Percentiles rank a stretch among this genome's conserved stretches.
These are phyloP conservation scores for Sarcophilus harrisii DNA, from an alignment of 2,797 vertebrate genomes.

Conservation along the genomic window DNA sequence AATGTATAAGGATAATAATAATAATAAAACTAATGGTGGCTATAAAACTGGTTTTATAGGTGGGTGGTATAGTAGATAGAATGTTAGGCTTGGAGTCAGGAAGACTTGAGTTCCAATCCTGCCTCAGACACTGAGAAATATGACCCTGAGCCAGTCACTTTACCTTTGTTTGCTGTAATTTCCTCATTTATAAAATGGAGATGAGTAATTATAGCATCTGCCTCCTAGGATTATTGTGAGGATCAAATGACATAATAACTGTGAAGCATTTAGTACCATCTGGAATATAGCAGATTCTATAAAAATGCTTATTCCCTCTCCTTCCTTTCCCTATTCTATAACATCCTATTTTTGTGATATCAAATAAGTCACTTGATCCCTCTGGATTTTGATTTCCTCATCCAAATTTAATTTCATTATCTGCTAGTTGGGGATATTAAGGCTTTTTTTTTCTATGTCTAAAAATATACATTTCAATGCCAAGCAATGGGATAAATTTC, in stretches of 20 bases:
- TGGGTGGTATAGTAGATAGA: conserved; percentile 9
- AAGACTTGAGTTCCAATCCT: not conserved
- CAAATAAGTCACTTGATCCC: not conserved
- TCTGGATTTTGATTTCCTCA: not conserved
- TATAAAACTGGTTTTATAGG: not conserved
- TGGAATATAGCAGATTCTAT: no score
- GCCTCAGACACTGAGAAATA: not conserved
- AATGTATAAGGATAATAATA: not conserved
- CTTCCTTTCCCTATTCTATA: not conserved
- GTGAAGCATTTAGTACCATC: not conserved
- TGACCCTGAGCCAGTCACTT: not conserved
- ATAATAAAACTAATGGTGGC: not conserved
- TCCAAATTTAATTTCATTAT: not conserved
- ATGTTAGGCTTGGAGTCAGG: not conserved
- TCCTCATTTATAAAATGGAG: conserved; percentile 5
- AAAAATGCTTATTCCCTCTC: not conserved
- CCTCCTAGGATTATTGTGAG: no score
- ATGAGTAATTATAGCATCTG: no score
- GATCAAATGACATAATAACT: not conserved
- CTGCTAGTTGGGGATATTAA: not conserved
- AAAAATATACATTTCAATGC: not conserved
- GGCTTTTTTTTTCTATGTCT: not conserved
- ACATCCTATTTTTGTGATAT: not conserved
- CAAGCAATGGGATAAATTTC: not conserved
- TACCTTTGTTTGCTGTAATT: not conserved